phyloP scores from a whole-genome alignment of 2,888 invertebrate genomes.

The Automeris io region DNA sequence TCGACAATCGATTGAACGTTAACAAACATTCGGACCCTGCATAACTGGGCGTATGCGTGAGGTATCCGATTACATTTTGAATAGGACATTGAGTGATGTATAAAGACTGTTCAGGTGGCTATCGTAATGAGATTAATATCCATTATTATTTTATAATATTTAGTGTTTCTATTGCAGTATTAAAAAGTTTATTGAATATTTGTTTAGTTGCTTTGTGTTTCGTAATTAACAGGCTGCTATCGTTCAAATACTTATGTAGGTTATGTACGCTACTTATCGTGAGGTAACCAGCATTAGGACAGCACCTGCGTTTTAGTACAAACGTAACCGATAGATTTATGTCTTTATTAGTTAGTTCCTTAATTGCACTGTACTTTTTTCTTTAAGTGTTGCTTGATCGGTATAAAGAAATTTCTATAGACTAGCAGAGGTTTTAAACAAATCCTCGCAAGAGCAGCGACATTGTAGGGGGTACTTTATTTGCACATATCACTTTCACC shows the following conservation, averaged over 20 bases:
- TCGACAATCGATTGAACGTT: slow-evolving; percentile 53
- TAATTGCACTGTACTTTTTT: no score
- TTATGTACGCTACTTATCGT: neutral
- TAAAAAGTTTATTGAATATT: neutral
- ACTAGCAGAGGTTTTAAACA: no score
- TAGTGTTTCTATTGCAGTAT: neutral
- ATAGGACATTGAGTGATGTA: slow-evolving; percentile 25
- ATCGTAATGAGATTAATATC: slow-evolving; percentile 1
- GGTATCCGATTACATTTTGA: slow-evolving; percentile 22
- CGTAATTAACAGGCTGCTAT: neutral
- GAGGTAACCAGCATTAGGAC: neutral
- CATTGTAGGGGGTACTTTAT: no score
- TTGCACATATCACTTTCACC: no score
- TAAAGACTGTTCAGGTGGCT: slow-evolving; percentile 13
- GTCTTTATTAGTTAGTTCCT: no score
- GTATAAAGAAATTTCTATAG: no score
- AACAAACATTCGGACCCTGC: slow-evolving; percentile 12
- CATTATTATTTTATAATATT: neutral
- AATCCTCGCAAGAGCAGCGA: no score
- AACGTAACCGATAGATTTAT: neutral
- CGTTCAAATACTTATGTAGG: neutral
- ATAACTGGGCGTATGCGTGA: slow-evolving; percentile 6
- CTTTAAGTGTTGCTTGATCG: no score
- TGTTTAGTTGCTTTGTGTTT: neutral
- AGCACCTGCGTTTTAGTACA: neutral